Evolutionary conservation across 2,113 vertebrate genomes (phyloP), one percentile per base, ranked within the genome.

Genomic region (Spheniscus mendiculus): DNA sequence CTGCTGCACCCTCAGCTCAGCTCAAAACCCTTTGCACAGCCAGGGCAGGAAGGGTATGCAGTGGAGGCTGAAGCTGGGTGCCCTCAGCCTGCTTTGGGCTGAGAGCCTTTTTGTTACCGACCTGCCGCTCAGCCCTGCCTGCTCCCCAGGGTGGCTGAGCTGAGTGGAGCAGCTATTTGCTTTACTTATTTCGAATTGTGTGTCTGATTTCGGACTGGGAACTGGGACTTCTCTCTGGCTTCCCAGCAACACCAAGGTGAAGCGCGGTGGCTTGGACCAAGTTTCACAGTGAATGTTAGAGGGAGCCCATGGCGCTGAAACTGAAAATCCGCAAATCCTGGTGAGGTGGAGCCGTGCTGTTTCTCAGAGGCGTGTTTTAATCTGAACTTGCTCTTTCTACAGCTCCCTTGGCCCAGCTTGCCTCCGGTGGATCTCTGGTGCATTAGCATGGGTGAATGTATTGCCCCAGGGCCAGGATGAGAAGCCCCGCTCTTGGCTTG

Each of bases 1-100:
- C 49, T 73, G 45, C 36, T 44, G 36, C 0, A 5, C 30, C 9
- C 19, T 12, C 38, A 14, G 18, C 21, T 78, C 0, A 0, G 36
- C 73, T 56, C 65, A 66, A 16, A 58, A 5, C 26, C 34, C 44
- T 69, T 25, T 52, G 58, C 18, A 5, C 25, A 15, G 11, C 20
- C 21, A 5, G 58, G 47, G 32, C 6, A 27, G 29, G 29, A 45
- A 52, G 38, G 29, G 30, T 42, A 15, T 1, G 1, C 1, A 2
- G 45, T 27, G 56, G 65, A 23, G 49, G 58, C 11, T 59, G 40
- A 42, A 86, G 52, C n/a, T 0, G 2, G 9, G 8, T 44, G 50
- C 38, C 40, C 27, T 69, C 53, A 44, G 55, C 49, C 59, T 63
- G 45, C 13, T 27, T 23, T 45, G 34, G 55, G 47, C 38, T 0